Evolutionary conservation across 2,113 vertebrate species (phyloP), one percentile per base, ranked within the genome.

Genomic region (Austrofundulus limnaeus): DNA sequence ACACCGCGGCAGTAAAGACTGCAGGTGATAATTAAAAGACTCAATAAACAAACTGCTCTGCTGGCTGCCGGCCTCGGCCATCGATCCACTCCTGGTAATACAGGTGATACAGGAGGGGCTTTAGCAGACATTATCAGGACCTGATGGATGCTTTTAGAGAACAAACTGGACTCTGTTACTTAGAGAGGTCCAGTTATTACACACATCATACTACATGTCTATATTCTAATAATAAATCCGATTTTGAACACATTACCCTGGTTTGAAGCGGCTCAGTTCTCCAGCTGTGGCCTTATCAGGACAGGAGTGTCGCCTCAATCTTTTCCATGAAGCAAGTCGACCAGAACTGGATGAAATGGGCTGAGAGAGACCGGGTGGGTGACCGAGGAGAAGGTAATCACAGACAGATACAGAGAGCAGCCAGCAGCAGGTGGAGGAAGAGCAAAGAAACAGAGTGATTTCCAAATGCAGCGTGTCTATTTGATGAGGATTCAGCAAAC

Each of bases 1-100:
- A 61, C 31, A 52, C 54, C 51, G 20, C 43, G 43, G 17, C 70
- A 43, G 63, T 68, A 68, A 75, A 75, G 71, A 64, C 57, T 45
- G 68, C 1, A 59, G 64, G 60, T 69, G 70, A 75, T 81, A 69
- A 81, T 80, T 75, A 81, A 77, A 78, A 52, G 70, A 77, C 70
- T 81, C 70, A n/a, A 66, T 81, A 78, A 78, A 61, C 61, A 50
- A 37, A 50, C 60, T 14, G 64, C 63, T 21, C 34, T 45, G 34
- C 53, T 46, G 66, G 61, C 39, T 57, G 54, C 70, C 34, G 43
- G 20, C 39, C 71, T 47, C 63, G 2, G 31, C 0, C 23, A 74
- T 77, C 43, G 42, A 70, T 74, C 57, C 37, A 2, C 51, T 60
- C 63, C 7, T 46, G 9, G 46, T 65, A 4, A 21, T 39, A 37